A percentile compares a stretch with the other conserved stretches of the same genome.
Evolutionary conservation across 2,113 vertebrate genomes (phyloP).

Genomic region (Mustela lutreola): DNA sequence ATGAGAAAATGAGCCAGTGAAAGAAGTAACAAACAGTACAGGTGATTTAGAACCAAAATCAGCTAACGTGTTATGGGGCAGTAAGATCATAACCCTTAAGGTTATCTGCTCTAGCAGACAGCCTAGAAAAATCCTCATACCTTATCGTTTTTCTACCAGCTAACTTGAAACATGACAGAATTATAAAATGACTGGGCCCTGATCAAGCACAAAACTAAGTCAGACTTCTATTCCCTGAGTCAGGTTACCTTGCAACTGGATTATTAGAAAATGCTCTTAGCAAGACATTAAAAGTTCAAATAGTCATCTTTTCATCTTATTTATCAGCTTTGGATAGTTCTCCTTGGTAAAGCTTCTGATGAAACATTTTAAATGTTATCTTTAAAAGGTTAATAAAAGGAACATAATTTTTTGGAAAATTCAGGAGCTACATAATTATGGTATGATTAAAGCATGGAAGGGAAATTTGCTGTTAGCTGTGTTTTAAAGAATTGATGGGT

Average conservation of each 20-base stretch:
- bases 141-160: background rate
- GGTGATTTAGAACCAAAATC: constrained; percentile 2
- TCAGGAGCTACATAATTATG: background rate
- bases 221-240: background rate
- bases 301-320: background rate
- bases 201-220: background rate
- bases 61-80: background rate
- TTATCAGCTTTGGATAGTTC: background rate
- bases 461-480: background rate
- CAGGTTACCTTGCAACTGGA: background rate
- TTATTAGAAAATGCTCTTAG: background rate
- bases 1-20: background rate
- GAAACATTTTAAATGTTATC: constrained; percentile 32
- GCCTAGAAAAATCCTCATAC: background rate
- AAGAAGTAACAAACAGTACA: background rate
- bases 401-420: background rate
- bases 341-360: background rate
- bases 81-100: background rate
- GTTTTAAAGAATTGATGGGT: background rate
- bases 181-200: background rate
- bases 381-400: background rate
- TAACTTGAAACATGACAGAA: background rate
- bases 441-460: background rate
- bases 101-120: background rate
- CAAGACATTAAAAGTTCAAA: background rate